A percentile compares a stretch with the other conserved stretches of the same genome.
Evolutionary conservation across 2,113 vertebrate genomes (phyloP).

Genomic region (Coreoperca whiteheadi): DNA sequence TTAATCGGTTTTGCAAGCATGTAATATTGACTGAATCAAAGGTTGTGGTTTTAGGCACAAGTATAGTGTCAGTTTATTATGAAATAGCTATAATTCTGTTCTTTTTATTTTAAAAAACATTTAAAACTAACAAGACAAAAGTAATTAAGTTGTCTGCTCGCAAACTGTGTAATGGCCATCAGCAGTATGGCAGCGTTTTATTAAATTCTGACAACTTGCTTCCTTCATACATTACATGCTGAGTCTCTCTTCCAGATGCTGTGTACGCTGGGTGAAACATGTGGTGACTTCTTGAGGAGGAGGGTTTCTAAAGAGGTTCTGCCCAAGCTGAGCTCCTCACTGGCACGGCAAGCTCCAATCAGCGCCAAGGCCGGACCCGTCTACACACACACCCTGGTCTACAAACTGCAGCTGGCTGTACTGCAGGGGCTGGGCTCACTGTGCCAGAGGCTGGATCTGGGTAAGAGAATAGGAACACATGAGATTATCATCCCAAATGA

Average conservation of each 20-base stretch:
- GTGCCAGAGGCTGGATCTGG: slow-evolving; percentile 88
- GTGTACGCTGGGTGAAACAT: slow-evolving; percentile 86
- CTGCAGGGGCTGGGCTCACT: slow-evolving; percentile 92
- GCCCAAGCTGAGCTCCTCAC: slow-evolving; percentile 87
- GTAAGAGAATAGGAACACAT: slow-evolving; percentile 79
- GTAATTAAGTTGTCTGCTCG: background rate
- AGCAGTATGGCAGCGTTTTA: slow-evolving; percentile 4
- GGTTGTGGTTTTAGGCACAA: background rate
- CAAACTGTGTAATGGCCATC: background rate
- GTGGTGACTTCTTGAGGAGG: slow-evolving; percentile 91
- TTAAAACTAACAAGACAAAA: background rate
- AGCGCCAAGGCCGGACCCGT: slow-evolving; percentile 89
- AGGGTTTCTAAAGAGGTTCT: slow-evolving; percentile 93
- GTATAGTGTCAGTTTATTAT: background rate
- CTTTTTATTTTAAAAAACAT: background rate
- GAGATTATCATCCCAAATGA: background rate
- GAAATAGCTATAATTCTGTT: background rate
- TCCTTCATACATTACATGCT: background rate
- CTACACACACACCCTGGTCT: slow-evolving; percentile 91
- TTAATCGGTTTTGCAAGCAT: background rate
- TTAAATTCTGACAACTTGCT: background rate
- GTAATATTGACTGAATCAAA: background rate
- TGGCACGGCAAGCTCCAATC: slow-evolving; percentile 87
- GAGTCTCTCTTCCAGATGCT: slow-evolving; percentile 85
- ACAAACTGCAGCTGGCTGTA: slow-evolving; percentile 93